Percentiles rank a stretch among this genome's conserved stretches.
phyloP scores from a whole-genome alignment of 2,113 vertebrate genomes.

The Rynchops niger region DNA sequence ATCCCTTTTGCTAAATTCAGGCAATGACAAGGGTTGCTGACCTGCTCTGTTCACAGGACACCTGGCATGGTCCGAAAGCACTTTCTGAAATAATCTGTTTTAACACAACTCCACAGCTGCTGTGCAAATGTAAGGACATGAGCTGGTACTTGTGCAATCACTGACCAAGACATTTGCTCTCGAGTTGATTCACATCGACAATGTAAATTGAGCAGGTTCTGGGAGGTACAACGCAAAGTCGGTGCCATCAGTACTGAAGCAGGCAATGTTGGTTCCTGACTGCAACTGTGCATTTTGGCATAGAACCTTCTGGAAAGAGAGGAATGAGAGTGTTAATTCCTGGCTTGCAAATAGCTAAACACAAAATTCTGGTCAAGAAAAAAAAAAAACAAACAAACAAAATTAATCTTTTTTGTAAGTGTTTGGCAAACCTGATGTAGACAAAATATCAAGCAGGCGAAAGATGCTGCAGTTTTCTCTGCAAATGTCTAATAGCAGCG shows the following conservation, averaged over 20 bases:
- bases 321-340: background rate
- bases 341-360: background rate
- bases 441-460: background rate
- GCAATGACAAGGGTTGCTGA: background rate
- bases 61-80: background rate
- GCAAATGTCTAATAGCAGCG: background rate
- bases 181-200: background rate
- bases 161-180: background rate
- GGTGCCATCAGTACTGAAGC: rapidly evolving
- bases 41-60: background rate
- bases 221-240: background rate
- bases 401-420: background rate
- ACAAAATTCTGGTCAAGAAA: background rate
- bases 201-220: background rate
- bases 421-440: background rate
- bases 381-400: background rate
- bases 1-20: background rate
- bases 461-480: background rate
- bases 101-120: background rate
- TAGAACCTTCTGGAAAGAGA: background rate
- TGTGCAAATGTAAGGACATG: background rate
- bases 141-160: background rate
- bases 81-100: background rate
- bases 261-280: background rate
- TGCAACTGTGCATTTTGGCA: background rate